phyloP scores from a whole-genome alignment of 2,888 invertebrate species.

The Phragmatobia fuliginosa region DNA sequence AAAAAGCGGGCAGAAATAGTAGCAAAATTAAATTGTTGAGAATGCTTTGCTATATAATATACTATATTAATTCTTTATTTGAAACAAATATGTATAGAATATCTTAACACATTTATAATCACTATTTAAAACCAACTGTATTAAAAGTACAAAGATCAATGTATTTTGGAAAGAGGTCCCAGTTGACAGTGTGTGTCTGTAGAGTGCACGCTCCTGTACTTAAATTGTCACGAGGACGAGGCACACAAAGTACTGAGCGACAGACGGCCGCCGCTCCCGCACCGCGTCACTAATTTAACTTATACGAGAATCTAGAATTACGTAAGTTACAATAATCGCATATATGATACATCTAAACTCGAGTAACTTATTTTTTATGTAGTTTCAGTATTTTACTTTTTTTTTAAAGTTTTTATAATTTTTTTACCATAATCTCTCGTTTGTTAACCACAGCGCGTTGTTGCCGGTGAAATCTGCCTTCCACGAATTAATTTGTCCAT shows the following conservation, averaged over 20 bases:
- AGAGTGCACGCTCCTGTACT: conserved; percentile 79
- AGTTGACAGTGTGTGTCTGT: conserved; percentile 60
- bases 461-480: conserved; percentile 91
- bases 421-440: conserved; percentile 87
- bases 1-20: conserved; percentile 49
- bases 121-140: conserved; percentile 64
- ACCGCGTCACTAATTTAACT: conserved; percentile 69
- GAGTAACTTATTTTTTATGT: conserved; percentile 85
- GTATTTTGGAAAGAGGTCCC: conserved; percentile 73
- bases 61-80: conserved; percentile 39
- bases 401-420: conserved; percentile 80
- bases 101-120: conserved; percentile 68
- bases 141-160: conserved; percentile 71
- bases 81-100: conserved; percentile 65
- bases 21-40: conserved; percentile 51
- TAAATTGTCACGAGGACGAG: conserved; percentile 79
- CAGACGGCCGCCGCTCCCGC: conserved; percentile 51
- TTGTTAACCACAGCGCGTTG: conserved; percentile 87
- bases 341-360: conserved; percentile 86
- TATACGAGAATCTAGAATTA: conserved; percentile 84
- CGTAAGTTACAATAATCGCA: conserved; percentile 85
- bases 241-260: conserved; percentile 64
- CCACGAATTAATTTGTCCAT: conserved; percentile 86
- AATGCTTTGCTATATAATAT: conserved; percentile 35
- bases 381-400: conserved; percentile 87